These are phyloP conservation scores for Edolisoma coerulescens DNA, from an alignment of 2,113 vertebrate genomes.

Conservation along the genomic window DNA sequence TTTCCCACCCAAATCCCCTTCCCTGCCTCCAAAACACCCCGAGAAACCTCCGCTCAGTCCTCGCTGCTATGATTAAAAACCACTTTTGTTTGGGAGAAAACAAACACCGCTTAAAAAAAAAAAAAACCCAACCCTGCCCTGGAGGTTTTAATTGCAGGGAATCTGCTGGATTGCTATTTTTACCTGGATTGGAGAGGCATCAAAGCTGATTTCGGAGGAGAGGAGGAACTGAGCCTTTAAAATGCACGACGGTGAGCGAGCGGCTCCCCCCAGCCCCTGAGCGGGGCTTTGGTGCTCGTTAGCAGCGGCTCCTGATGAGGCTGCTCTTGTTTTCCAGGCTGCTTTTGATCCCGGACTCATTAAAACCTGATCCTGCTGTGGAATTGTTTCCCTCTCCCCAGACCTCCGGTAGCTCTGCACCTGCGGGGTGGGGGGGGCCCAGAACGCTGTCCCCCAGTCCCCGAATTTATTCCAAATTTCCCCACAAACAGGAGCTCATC, in stretches of 20 bases:
- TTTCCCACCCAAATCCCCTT: not conserved
- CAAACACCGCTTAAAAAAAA: not conserved
- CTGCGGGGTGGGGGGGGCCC: not conserved
- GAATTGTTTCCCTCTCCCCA: constrained; percentile 19
- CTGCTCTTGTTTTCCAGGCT: constrained; percentile 62
- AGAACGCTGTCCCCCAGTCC: not conserved
- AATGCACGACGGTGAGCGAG: constrained; percentile 44
- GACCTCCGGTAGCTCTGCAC: not conserved
- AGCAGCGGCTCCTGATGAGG: constrained; percentile 52
- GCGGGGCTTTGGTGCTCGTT: constrained; percentile 65
- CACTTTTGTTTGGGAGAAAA: not conserved
- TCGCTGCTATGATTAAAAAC: not conserved
- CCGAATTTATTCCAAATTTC: not conserved
- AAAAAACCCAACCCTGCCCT: not conserved
- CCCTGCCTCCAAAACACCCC: not conserved
- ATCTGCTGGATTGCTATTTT: constrained; percentile 60
- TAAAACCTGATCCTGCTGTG: constrained; percentile 58
- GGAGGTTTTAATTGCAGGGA: constrained; percentile 54
- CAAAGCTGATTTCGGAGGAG: constrained; percentile 62
- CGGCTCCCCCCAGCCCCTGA: constrained; percentile 45
- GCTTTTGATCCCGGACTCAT: constrained; percentile 69
- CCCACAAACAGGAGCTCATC: not conserved
- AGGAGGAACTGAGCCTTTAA: constrained; percentile 60
- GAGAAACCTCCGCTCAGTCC: not conserved
- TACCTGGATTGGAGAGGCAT: constrained; percentile 47